Base-by-base conservation (phyloP, 2,113 vertebrate species). In the Emydocephalus ijimae region DNA sequence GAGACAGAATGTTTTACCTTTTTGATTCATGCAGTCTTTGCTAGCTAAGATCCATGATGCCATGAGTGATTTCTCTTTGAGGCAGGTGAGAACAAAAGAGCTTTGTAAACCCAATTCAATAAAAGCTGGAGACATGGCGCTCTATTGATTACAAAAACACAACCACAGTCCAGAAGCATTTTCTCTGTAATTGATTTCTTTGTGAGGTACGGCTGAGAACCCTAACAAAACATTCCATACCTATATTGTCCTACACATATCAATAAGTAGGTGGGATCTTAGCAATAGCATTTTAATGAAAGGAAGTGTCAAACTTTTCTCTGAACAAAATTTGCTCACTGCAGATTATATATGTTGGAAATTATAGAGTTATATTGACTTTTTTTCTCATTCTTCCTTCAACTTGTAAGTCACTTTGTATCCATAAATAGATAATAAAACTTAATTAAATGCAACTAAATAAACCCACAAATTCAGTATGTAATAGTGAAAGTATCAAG, bases 81-180 rank as follows among this genome's bases (percentile, higher is more conserved):
- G 96, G 96, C 96, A 98, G 96, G 97, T 98, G 96, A 98, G 95
- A 97, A 98, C 96, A 98, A 98, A 97, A 97, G 96, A 90, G 96
- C 97, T 98, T 97, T 98, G 97, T 97, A 97, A 97, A 96, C 92
- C 95, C 93, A 95, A 96, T 97, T 98, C 97, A 97, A 97, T 96
- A 97, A 97, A 96, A 97, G 95, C 93, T 94, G 96, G 90, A 96
- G 93, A 96, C 89, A 91, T 92, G 89, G 94, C 93, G 94, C 94
- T 96, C 93, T 96, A 96, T 96, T 96, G 97, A 97, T 97, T 97
- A 94, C 96, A 96, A 97, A 95, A 95, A 93, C 50, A 93, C 89
- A 96, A 92, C 89, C 94, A 91, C 9, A 88, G 91, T 96, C 96
- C 95, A 81, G 91, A 95, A 96, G 93, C 92, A 94, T 97, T 98